Conservation (phyloP, 2,113 vertebrate species). For the Aplodontia rufa region DNA sequence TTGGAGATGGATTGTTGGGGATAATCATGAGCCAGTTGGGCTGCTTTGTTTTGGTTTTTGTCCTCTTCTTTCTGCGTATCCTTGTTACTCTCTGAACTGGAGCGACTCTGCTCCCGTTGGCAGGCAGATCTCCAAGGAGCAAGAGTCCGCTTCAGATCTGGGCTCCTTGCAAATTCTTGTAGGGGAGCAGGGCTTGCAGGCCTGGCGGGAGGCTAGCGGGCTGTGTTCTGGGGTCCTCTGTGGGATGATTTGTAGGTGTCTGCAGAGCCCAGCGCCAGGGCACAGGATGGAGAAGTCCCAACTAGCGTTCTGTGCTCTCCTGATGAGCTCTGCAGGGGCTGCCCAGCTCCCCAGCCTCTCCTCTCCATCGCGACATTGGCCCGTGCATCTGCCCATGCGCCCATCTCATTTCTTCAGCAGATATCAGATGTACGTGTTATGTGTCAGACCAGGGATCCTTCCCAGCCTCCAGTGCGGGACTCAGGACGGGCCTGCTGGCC, state of each 20-base stretch:
- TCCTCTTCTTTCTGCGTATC: background rate
- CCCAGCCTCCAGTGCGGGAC: background rate
- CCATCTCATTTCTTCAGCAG: background rate
- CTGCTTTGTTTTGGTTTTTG: background rate
- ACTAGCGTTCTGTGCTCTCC: fast-evolving
- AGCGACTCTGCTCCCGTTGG: background rate
- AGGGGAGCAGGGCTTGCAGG: background rate
- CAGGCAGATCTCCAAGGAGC: background rate
- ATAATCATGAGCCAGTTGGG: constrained; percentile 3
- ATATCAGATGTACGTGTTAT: fast-evolving
- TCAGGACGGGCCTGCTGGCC: fast-evolving
- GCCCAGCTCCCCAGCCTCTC: background rate
- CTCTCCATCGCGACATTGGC: background rate
- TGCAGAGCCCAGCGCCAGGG: fast-evolving
- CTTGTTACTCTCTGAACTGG: background rate
- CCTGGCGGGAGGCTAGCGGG: fast-evolving
- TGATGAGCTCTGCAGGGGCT: fast-evolving
- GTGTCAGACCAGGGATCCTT: too few relatives aligned
- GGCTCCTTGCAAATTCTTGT: fast-evolving
- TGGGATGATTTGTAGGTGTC: background rate
- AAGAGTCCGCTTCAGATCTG: fast-evolving
- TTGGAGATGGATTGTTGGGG: constrained; percentile 31
- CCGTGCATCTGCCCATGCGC: background rate
- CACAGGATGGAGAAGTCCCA: too few relatives aligned
- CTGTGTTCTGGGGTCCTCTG: fast-evolving